phyloP scores from a whole-genome alignment of 2,113 vertebrate species.

The Chionomys nivalis region DNA sequence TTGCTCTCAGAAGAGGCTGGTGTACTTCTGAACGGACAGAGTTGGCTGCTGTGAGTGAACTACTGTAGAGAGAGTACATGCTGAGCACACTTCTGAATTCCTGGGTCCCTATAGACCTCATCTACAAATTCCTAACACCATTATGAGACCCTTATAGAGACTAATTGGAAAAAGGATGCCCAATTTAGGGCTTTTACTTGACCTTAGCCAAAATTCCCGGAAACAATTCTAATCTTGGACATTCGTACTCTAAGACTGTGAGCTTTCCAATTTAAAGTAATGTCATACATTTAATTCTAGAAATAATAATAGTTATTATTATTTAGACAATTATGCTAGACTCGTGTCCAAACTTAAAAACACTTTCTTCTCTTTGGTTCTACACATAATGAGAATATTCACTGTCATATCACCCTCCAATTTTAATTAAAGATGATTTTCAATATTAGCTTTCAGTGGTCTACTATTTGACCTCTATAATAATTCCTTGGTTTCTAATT shows the following conservation, averaged over 20 bases:
- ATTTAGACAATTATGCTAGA: not conserved
- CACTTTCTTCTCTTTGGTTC: not conserved
- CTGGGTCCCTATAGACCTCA: not conserved
- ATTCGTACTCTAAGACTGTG: not conserved
- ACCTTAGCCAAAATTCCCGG: not conserved
- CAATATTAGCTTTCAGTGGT: conserved; percentile 51
- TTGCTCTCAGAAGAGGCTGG: not conserved
- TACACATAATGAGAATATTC: conserved; percentile 25
- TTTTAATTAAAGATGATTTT: conserved; percentile 55
- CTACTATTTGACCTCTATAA: conserved; percentile 55
- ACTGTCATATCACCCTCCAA: not conserved
- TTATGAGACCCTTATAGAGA: not conserved
- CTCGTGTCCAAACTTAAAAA: conserved; percentile 1
- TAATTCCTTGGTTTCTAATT: conserved; percentile 63
- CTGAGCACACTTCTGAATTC: not conserved
- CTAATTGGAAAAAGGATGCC: not conserved
- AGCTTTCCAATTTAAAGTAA: not conserved
- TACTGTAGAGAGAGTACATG: not conserved
- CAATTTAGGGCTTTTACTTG: not conserved
- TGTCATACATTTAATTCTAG: not conserved
- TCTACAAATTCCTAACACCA: not conserved
- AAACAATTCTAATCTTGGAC: not conserved
- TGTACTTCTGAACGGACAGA: not conserved
- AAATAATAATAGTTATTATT: not conserved
- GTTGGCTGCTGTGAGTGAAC: not conserved